Evolutionary conservation across 2,888 invertebrate genomes (phyloP).

Genomic region (Hirtodrosophila trivittata): DNA sequence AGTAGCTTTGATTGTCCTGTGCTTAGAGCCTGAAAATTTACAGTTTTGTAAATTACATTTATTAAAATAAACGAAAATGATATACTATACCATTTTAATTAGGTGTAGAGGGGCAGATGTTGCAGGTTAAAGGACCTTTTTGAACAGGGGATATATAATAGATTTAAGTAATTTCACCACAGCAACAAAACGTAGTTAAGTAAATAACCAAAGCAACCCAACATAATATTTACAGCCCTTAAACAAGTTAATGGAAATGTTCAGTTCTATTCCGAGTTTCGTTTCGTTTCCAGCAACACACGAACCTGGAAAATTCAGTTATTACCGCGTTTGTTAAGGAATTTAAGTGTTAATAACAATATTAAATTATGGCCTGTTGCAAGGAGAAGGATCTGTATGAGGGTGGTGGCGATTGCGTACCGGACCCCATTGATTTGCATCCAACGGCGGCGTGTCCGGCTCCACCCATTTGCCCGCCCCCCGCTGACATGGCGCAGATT

Average conservation of each 20-base stretch:
- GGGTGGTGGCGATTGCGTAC: slow-evolving; percentile 39
- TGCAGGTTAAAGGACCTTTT: too few relatives aligned
- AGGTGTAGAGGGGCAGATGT: too few relatives aligned
- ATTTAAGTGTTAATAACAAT: too few relatives aligned
- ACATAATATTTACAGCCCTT: slow-evolving; percentile 32
- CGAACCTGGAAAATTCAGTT: background rate
- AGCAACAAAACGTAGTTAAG: too few relatives aligned
- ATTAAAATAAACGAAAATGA: too few relatives aligned
- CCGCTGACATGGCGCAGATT: slow-evolving; percentile 46
- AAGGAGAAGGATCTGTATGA: slow-evolving; percentile 44
- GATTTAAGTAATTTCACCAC: too few relatives aligned
- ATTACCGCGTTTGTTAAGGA: too few relatives aligned
- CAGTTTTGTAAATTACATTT: background rate
- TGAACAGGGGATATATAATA: too few relatives aligned
- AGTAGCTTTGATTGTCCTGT: background rate
- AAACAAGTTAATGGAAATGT: slow-evolving; percentile 31
- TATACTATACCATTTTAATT: too few relatives aligned
- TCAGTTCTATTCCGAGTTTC: slow-evolving; percentile 18
- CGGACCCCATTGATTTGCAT: slow-evolving; percentile 47
- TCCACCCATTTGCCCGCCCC: slow-evolving; percentile 58
- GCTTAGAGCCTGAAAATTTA: background rate
- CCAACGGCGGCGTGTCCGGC: slow-evolving; percentile 60
- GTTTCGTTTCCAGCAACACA: slow-evolving; percentile 31
- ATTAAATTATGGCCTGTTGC: slow-evolving; percentile 52
- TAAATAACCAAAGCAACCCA: slow-evolving; percentile 43